Base-by-base conservation (phyloP, 2,113 vertebrate species). In the Eurypyga helias region DNA sequence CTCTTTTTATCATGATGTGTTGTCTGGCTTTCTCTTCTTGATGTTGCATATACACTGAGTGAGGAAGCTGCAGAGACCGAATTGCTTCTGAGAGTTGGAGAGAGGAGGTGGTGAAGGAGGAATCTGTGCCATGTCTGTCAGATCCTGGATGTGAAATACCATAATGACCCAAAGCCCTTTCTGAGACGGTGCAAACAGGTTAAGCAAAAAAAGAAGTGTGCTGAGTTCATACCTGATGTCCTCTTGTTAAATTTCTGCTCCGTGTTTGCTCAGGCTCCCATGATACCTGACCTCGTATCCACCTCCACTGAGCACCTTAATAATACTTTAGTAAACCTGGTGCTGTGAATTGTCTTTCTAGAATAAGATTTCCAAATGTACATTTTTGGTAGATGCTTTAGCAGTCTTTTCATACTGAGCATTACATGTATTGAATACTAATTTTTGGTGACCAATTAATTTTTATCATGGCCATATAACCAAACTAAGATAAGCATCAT, bases 381-480 rank as follows among this genome's bases (percentile, higher is more conserved):
- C 2, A 3, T 54, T 82, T 85, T 73, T 49, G 46, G 67, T 57
- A n/a, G 28, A 7, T 83, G 13, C 43, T 92, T 88, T 21, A 78
- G 25, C 36, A 61, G 28, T 25, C 24, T 75, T 61, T 65, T 48
- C 33, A 13, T 60, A 7, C 45, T 17, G 38, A 71, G 34, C 36
- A 9, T 62, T 71, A 46, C 0, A 0, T 71, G 69, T 26, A 51
- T 65, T 45, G 78, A 87, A 91, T 93, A 16, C 70, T 72, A 65
- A 91, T 89, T 87, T 89, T 78, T 75, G 33, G 24, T 82, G 73
- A 76, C 52, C 77, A 79, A 78, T 89, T 75, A 71, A 64, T 89
- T 96, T 96, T 96, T 89, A 82, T 64, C 34, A 21, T 49, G 84
- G 41, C 6, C 45, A 15, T 72, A 82, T 79, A 84, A 79, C 41